Base-by-base conservation (phyloP, 2,888 invertebrate genomes). In the Anoncus sp. region DNA sequence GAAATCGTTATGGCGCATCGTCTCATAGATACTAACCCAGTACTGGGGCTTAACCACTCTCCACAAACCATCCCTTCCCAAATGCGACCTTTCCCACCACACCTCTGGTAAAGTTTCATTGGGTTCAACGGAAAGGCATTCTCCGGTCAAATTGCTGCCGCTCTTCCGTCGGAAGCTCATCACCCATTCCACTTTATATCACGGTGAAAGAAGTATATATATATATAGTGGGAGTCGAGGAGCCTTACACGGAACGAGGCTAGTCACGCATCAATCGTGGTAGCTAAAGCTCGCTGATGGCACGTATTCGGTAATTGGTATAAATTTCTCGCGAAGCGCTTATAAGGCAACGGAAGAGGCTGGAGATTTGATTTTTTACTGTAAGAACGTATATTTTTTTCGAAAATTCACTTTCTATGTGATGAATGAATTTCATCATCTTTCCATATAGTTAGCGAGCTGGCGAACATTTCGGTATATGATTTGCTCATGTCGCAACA, bases 51-150 rank as follows among this genome's bases (percentile, higher is more conserved):
- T 40, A 51, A 72, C 55, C 43, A 60, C 71, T 49, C 65, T 63
- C 20, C 47, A 22, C n/a, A 40, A 49, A 67, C 51, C 57, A 43
- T 69, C 72, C 47, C 60, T 63, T 31, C 47, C 47, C 57, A 75
- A 72, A 45, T 72, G 47, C 74, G 47, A 60, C 67, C 67, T 70
- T 70, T 70, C 60, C 65, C 59, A 55, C 57, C 63, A 59, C 43
- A 51, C 75, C 51, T 57, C 62, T 16, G 62, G 47, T 59, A 75
- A 82, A 82, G 81, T 82, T 82, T 82, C 81, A 80, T 81, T 79
- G 71, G 77, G 73, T 82, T 81, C 72, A 80, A 77, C 74, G 77
- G 78, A 75, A 80, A 75, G 77, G 81, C 73, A 79, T 80, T 82
- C 72, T 72, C 78, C 66, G 72, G 62, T 67, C 43, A 71, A 80